Base-by-base conservation (phyloP, 2,113 vertebrate genomes). In the Corydoras maculifer region DNA sequence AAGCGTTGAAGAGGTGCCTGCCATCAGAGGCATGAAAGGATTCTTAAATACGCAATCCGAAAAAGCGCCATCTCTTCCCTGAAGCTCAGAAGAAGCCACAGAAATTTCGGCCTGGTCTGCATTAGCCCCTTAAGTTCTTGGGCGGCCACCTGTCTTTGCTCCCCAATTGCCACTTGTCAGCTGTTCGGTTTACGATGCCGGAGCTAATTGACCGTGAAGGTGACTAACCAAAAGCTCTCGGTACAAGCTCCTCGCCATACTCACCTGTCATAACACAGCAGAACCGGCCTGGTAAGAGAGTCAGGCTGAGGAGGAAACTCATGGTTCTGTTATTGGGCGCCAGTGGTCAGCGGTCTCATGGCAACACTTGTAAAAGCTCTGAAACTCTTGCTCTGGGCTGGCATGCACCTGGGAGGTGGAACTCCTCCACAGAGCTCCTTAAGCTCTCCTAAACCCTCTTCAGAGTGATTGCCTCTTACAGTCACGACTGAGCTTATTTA, bases 201-300 rank as follows among this genome's bases (percentile, higher is more conserved):
- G 68, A 80, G 61, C 80, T 83, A 87, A 82, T 86, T 85, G 76
- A 69, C 69, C 81, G 69, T 88, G 82, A 87, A 86, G 78, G 80
- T 86, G 79, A 84, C 77, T 84, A 86, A 82, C 77, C 78, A 78
- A 82, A 83, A 78, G 79, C 79, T 77, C 82, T 66, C 51, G 53
- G 62, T 79, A 82, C 77, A 79, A 79, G 72, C 74, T 64, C 79
- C 79, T 68, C 73, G 79, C 75, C 80, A 80, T 79, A 81, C 77
- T 81, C 74, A 79, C 70, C 83, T 85, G 83, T 84, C 78, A 82
- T 80, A 77, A 82, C 9, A 55, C 60, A 69, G 75, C 74, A 72
- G 63, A 79, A 76, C 64, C 58, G 62, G 58, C 58, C 62, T 57
- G 57, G 65, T 31, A 54, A 62, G 49, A 43, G 43, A 31, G 58